These are phyloP conservation scores for Ammodytes dubius DNA, from an alignment of 2,113 vertebrate species.

Conservation along the genomic window DNA sequence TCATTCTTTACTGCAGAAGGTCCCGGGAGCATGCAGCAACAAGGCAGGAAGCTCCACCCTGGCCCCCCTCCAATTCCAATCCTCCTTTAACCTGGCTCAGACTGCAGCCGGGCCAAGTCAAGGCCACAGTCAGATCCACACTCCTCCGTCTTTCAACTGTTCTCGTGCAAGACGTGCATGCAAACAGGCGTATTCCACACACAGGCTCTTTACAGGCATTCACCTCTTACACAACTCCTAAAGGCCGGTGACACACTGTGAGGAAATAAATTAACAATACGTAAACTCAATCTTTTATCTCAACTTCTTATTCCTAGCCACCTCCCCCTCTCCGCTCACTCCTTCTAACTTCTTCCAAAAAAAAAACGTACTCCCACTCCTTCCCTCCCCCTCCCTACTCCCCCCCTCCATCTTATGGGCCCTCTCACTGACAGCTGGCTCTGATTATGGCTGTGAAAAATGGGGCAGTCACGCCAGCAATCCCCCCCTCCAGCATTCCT, in stretches of 20 bases:
- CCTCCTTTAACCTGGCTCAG: slow-evolving; percentile 51
- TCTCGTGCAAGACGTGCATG: slow-evolving; percentile 21
- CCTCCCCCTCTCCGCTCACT: slow-evolving; percentile 7
- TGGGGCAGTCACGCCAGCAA: slow-evolving; percentile 85
- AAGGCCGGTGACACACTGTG: slow-evolving; percentile 3
- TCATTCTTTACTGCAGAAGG: slow-evolving; percentile 46
- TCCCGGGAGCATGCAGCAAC: slow-evolving; percentile 50
- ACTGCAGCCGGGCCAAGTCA: slow-evolving; percentile 47
- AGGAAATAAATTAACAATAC: slow-evolving; percentile 45
- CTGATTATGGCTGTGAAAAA: slow-evolving; percentile 88
- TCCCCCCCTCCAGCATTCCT: slow-evolving; percentile 85
- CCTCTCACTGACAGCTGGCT: slow-evolving; percentile 87
- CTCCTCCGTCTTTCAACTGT: slow-evolving; percentile 17
- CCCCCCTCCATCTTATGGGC: slow-evolving; percentile 65
- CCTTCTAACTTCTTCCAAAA: slow-evolving; percentile 55
- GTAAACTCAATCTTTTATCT: slow-evolving; percentile 26
- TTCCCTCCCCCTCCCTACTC: slow-evolving; percentile 22
- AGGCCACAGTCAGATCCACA: slow-evolving; percentile 40
- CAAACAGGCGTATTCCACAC: slow-evolving; percentile 1
- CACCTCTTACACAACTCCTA: slow-evolving; percentile 14
- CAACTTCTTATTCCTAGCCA: slow-evolving; percentile 20
- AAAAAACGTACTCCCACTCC: slow-evolving; percentile 56
- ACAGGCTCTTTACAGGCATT: background rate
- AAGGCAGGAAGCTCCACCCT: slow-evolving; percentile 70
- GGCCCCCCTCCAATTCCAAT: background rate